These are phyloP conservation scores for Fragum fragum DNA, from an alignment of 2,888 invertebrate genomes.

Conservation along the genomic window DNA sequence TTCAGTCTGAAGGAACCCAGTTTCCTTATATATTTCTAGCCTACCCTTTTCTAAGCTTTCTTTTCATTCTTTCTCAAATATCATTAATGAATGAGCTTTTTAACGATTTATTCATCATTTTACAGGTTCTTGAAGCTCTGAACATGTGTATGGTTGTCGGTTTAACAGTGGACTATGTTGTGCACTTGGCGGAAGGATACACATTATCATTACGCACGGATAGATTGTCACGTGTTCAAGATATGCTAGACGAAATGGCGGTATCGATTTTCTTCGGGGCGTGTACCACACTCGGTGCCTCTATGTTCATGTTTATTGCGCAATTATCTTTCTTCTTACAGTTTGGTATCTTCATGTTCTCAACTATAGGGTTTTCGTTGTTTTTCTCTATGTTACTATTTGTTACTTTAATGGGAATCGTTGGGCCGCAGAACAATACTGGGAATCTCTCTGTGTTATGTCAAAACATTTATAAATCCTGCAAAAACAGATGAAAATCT, in stretches of 20 bases:
- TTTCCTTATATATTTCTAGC: too few relatives aligned
- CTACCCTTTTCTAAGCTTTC: too few relatives aligned
- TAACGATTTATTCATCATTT: neutral
- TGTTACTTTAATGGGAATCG: slow-evolving; percentile 72
- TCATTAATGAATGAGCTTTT: neutral
- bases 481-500: neutral
- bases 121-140: slow-evolving; percentile 74
- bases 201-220: slow-evolving; percentile 66
- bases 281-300: slow-evolving; percentile 79
- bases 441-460: slow-evolving; percentile 45
- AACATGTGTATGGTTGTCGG: slow-evolving; percentile 79
- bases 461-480: slow-evolving; percentile 2
- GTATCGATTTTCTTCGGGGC: slow-evolving; percentile 82
- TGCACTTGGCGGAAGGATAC: slow-evolving; percentile 79
- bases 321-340: slow-evolving; percentile 80
- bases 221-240: slow-evolving; percentile 71
- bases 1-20: too few relatives aligned
- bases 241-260: slow-evolving; percentile 75
- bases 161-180: slow-evolving; percentile 77
- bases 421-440: slow-evolving; percentile 74
- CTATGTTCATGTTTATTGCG: slow-evolving; percentile 81
- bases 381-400: slow-evolving; percentile 78
- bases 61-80: too few relatives aligned
- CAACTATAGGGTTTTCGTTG: slow-evolving; percentile 80
- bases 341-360: slow-evolving; percentile 83